phyloP scores from a whole-genome alignment of 2,888 invertebrate species.

The Eutolmus rufibarbis region DNA sequence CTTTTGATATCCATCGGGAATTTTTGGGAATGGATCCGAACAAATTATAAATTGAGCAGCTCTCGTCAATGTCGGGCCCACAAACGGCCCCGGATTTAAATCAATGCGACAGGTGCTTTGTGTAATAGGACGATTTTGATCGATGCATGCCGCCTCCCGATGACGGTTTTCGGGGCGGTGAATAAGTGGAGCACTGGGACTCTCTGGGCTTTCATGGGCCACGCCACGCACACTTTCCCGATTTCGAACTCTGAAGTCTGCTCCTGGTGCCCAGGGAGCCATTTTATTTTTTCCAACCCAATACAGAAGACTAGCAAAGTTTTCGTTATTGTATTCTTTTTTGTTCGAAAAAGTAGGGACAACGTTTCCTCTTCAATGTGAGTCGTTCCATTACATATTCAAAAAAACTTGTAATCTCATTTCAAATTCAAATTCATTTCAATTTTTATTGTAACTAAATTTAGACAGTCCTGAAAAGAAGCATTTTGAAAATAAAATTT shows the following conservation, averaged over 20 bases:
- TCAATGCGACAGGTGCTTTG: slow-evolving; percentile 27
- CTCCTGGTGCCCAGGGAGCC: neutral
- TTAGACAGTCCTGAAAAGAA: too few species aligned
- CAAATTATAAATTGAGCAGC: slow-evolving; percentile 25
- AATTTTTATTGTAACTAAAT: too few species aligned
- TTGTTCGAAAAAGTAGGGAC: too few species aligned
- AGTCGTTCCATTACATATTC: too few species aligned
- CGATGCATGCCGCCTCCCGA: neutral
- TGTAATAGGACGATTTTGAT: neutral
- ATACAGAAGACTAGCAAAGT: neutral
- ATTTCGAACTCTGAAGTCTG: neutral
- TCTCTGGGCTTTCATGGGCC: neutral
- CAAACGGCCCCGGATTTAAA: slow-evolving; percentile 12
- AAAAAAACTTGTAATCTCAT: too few species aligned
- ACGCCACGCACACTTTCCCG: neutral
- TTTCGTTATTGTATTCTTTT: too few species aligned
- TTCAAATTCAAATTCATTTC: too few species aligned
- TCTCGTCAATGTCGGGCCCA: slow-evolving; percentile 12
- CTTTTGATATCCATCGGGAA: slow-evolving; percentile 33
- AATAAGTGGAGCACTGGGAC: neutral
- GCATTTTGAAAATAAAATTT: too few species aligned
- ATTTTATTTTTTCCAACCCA: neutral
- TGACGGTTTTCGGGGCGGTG: neutral
- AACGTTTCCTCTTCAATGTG: too few species aligned
- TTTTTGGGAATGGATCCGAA: slow-evolving; percentile 12